Evolutionary conservation across 2,113 vertebrate genomes (phyloP), one percentile per base, ranked within the genome.

Genomic region (Prunella fulvescens): DNA sequence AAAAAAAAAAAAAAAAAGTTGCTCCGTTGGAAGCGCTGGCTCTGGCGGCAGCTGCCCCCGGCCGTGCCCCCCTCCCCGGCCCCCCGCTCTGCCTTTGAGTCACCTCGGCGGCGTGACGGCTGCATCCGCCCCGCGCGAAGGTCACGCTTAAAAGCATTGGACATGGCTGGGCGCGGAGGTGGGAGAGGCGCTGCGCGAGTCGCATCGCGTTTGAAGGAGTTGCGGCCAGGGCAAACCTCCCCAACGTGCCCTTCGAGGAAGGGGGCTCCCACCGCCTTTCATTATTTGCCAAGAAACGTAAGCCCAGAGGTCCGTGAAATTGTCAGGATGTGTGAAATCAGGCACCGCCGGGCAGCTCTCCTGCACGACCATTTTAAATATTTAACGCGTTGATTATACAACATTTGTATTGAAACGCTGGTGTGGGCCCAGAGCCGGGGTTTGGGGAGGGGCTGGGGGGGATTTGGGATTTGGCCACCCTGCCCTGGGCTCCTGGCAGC

Each of bases 271-370:
- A 24, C 54, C 86, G 81, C 74, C 77, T 94, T 77, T 85, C 78
- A 87, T 88, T 87, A 86, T 94, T 90, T 90, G 85, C 93, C 90
- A 84, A 70, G 91, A 81, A 95, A 90, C 84, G 79, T 78, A 94
- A 95, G 86, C 81, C 93, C 94, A 92, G 92, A 95, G 94, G 94
- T 70, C 94, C 90, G 91, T 95, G 88, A 95, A 92, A 93, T 95
- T 64, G 88, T 85, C 84, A 79, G 92, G 80, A 93, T 93, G 88
- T 74, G 88, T 82, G 84, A 88, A 96, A 93, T 92, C 88, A 94
- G 89, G 82, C 95, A 79, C 93, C 50, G 79, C 83, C 44, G 86
- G 86, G 86, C 94, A 90, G 88, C 89, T 90, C 90, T 92, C 89
- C 65, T 22, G 64, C 90, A 6, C 65, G 31, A 61, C 92, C 94